phyloP scores from a whole-genome alignment of 92 coral and sea anemone genomes.

The Zoanthus gigantus region DNA sequence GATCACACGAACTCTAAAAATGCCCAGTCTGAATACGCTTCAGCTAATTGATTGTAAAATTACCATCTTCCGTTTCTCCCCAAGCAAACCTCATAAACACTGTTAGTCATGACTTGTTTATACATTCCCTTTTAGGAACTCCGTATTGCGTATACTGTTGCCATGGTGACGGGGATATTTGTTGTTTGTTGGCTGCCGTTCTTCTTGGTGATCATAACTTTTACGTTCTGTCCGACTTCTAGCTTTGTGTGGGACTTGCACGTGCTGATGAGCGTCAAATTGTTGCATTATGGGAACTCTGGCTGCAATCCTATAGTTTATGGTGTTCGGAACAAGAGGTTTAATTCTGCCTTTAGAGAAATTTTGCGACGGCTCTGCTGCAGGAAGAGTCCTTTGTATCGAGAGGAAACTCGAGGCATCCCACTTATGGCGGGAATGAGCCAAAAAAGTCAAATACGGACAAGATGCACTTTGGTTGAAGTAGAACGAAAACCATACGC shows the following conservation, averaged over 20 bases:
- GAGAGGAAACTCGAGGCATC: neutral
- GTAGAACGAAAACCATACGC: neutral
- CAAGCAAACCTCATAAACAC: neutral
- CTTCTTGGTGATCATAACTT: slow-evolving; percentile 64
- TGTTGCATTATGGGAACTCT: slow-evolving; percentile 86
- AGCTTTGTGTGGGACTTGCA: slow-evolving; percentile 74
- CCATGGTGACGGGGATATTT: slow-evolving; percentile 82
- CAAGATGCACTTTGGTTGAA: neutral
- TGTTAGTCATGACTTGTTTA: neutral
- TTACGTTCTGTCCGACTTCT: slow-evolving; percentile 68
- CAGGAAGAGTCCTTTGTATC: slow-evolving; percentile 31
- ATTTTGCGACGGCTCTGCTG: slow-evolving; percentile 65
- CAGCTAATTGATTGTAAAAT: too few relatives aligned
- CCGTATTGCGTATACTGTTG: slow-evolving; percentile 87
- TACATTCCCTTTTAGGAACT: slow-evolving; percentile 67
- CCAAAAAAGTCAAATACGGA: neutral
- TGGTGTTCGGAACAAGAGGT: slow-evolving; percentile 79
- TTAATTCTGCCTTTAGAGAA: slow-evolving; percentile 74
- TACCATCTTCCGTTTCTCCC: neutral
- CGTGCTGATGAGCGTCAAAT: slow-evolving; percentile 71
- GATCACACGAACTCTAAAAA: too few relatives aligned
- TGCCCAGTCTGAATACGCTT: too few relatives aligned
- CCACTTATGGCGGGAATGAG: slow-evolving; percentile 1
- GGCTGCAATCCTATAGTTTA: slow-evolving; percentile 86
- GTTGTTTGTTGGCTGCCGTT: slow-evolving; percentile 88